These are phyloP conservation scores for Sipunculus nudus DNA, from an alignment of 2,888 invertebrate genomes.

Conservation along the genomic window DNA sequence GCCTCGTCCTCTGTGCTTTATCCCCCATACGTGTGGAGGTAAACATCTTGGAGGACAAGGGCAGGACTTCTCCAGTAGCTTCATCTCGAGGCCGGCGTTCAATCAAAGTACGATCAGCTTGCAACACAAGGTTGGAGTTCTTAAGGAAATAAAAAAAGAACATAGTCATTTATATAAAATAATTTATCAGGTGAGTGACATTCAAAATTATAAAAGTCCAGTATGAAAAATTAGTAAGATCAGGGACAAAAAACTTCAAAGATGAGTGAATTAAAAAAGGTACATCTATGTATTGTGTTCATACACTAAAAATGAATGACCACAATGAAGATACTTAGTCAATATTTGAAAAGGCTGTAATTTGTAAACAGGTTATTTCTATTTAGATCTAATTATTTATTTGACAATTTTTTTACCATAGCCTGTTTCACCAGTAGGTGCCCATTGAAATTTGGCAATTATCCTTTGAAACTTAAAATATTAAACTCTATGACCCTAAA, in stretches of 20 bases:
- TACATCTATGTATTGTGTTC: neutral
- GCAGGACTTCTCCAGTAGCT: slow-evolving; percentile 98
- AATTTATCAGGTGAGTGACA: no score
- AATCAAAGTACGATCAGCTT: slow-evolving; percentile 97
- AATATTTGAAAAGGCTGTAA: no score
- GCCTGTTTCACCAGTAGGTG: no score
- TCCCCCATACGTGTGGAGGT: slow-evolving; percentile 96
- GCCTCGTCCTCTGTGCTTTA: slow-evolving; percentile 88
- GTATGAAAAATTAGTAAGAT: no score
- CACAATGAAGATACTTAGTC: neutral
- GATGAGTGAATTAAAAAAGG: neutral
- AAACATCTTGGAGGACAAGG: slow-evolving; percentile 86
- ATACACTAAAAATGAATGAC: neutral
- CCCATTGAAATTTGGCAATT: no score
- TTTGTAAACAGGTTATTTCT: no score
- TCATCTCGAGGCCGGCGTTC: slow-evolving; percentile 98
- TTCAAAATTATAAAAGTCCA: neutral
- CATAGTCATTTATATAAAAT: neutral
- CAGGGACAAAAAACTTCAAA: neutral
- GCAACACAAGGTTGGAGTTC: slow-evolving; percentile 99
- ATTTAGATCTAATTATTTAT: no score
- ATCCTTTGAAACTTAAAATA: no score
- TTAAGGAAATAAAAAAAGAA: slow-evolving; percentile 64
- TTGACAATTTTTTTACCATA: no score
- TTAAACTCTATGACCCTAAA: no score